phyloP scores from a whole-genome alignment of 2,113 vertebrate species.

The Hiodon tergisus region DNA sequence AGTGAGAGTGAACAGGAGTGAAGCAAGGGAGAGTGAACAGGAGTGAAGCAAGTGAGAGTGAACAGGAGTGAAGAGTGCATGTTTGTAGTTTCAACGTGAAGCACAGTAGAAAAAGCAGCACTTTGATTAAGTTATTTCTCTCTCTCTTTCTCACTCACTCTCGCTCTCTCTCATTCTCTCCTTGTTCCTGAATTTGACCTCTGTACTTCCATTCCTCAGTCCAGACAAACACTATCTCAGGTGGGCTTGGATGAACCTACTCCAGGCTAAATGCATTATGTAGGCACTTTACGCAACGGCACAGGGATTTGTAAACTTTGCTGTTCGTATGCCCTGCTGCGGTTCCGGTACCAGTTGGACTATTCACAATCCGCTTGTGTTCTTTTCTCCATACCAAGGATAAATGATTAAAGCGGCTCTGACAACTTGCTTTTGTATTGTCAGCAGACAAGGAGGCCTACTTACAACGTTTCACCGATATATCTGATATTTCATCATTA shows the following conservation, averaged over 20 bases:
- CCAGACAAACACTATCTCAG: constrained; percentile 16
- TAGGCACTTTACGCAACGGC: constrained; percentile 13
- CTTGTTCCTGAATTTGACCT: constrained; percentile 17
- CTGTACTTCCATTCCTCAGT: constrained; percentile 5
- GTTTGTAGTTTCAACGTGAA: background rate
- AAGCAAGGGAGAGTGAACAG: background rate
- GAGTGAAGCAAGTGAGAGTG: constrained; percentile 5
- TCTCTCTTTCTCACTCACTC: constrained; percentile 9
- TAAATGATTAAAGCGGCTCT: too few species aligned
- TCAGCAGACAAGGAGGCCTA: too few species aligned
- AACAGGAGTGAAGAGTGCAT: background rate
- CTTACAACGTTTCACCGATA: too few species aligned
- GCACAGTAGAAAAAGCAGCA: background rate
- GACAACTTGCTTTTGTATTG: too few species aligned
- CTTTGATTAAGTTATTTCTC: constrained; percentile 17
- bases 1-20: constrained; percentile 1
- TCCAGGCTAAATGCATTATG: constrained; percentile 16
- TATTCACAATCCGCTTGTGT: background rate
- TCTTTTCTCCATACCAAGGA: background rate
- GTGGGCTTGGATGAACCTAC: constrained; percentile 8
- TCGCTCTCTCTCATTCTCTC: background rate
- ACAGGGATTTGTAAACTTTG: background rate
- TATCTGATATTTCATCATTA: too few species aligned
- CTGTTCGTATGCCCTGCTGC: too few species aligned
- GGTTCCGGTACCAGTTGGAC: background rate